A percentile compares a stretch with the other conserved stretches of the same genome.
Evolutionary conservation across 2,797 vertebrate species (phyloP).

Genomic region (Masticophis lateralis): DNA sequence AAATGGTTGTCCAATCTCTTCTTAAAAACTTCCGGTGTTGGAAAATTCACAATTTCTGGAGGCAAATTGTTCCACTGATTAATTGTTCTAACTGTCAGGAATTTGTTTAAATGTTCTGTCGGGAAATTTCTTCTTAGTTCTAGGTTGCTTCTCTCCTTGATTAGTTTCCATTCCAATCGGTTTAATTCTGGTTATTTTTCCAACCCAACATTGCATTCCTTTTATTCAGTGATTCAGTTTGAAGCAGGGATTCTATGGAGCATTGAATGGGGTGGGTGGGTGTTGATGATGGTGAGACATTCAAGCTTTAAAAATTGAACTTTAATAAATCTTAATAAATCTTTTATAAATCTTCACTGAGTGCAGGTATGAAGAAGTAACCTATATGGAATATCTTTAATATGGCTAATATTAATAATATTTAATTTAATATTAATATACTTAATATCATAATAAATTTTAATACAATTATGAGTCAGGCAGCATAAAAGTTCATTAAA

Average conservation of each 20-base stretch:
- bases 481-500: not conserved
- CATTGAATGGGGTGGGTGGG: not conserved
- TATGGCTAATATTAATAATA: not conserved
- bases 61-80: too few species aligned
- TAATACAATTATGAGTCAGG: not conserved
- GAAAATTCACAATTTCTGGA: too few species aligned
- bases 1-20: too few species aligned
- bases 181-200: not conserved
- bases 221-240: not conserved
- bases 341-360: not conserved
- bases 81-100: too few species aligned
- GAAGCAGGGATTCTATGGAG: not conserved
- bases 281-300: not conserved
- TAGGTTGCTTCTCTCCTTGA: too few species aligned
- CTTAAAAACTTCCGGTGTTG: too few species aligned
- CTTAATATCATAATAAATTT: not conserved
- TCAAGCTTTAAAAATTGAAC: not conserved
- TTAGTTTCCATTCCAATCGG: not conserved
- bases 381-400: not conserved
- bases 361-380: not conserved
- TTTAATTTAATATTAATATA: not conserved
- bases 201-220: not conserved
- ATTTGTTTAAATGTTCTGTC: too few species aligned
- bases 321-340: not conserved
- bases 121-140: too few species aligned